A percentile compares a stretch with the other conserved stretches of the same genome.
phyloP scores from a whole-genome alignment of 2,113 vertebrate genomes.

The Hippocampus zosterae region DNA sequence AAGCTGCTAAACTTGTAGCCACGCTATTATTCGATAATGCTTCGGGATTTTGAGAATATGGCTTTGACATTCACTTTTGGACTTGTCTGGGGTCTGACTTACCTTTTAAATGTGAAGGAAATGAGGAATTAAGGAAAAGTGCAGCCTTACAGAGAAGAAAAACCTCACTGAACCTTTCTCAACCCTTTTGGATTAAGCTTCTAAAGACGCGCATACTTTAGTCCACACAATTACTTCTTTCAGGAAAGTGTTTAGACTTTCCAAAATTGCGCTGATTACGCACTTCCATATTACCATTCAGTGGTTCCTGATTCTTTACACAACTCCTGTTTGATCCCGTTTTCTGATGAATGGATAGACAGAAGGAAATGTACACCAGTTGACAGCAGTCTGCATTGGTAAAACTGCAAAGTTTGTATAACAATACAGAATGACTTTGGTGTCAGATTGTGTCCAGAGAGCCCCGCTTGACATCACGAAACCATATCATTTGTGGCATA shows the following conservation, averaged over 20 bases:
- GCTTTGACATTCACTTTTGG: slow-evolving; percentile 22
- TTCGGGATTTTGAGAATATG: slow-evolving; percentile 30
- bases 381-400: slow-evolving; percentile 35
- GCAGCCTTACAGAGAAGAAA: slow-evolving; percentile 14
- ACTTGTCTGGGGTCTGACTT: slow-evolving; percentile 21
- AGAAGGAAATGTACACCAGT: slow-evolving; percentile 38
- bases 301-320: slow-evolving; percentile 34
- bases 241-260: slow-evolving; percentile 39
- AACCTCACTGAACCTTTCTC: slow-evolving; percentile 26
- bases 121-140: slow-evolving; percentile 21
- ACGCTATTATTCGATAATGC: slow-evolving; percentile 28
- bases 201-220: slow-evolving; percentile 27
- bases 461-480: slow-evolving; percentile 64
- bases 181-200: slow-evolving; percentile 23
- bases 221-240: slow-evolving; percentile 31
- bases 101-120: slow-evolving; percentile 19
- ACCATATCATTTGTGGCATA: slow-evolving; percentile 66
- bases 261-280: slow-evolving; percentile 47
- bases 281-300: slow-evolving; percentile 42
- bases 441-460: slow-evolving; percentile 49
- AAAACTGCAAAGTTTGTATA: slow-evolving; percentile 42
- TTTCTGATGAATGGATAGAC: slow-evolving; percentile 39
- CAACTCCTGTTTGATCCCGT: slow-evolving; percentile 42
- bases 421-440: slow-evolving; percentile 49
- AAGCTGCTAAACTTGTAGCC: slow-evolving; percentile 24